phyloP scores from a whole-genome alignment of 2,888 invertebrate species.

The Ochropleura leucogaster region DNA sequence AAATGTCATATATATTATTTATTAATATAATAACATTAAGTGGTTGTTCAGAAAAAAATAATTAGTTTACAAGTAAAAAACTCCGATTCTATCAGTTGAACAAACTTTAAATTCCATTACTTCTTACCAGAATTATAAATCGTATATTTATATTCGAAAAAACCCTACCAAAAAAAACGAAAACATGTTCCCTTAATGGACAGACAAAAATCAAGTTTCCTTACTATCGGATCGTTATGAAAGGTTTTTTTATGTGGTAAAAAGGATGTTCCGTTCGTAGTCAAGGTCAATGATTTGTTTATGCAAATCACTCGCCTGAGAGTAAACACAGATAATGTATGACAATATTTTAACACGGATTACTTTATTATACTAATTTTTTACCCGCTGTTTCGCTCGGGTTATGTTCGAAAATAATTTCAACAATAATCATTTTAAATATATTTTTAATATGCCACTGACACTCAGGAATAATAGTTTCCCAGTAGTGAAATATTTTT shows the following conservation, averaged over 20 bases:
- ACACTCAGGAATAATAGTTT: not conserved
- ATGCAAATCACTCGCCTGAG: slow-evolving; percentile 65
- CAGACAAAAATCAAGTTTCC: slow-evolving; percentile 41
- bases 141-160: slow-evolving; percentile 24
- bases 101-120: slow-evolving; percentile 15
- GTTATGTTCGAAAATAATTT: not conserved
- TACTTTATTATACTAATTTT: slow-evolving; percentile 15
- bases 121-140: slow-evolving; percentile 14
- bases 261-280: slow-evolving; percentile 58
- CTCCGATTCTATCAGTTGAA: slow-evolving; percentile 1
- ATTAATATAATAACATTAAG: not conserved
- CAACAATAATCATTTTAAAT: not conserved
- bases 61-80: not conserved
- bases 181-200: slow-evolving; percentile 47
- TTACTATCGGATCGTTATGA: slow-evolving; percentile 52
- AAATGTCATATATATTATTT: not conserved
- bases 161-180: slow-evolving; percentile 22
- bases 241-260: slow-evolving; percentile 52
- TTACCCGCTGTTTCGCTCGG: not conserved
- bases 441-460: no score
- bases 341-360: slow-evolving; percentile 57
- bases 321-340: slow-evolving; percentile 56
- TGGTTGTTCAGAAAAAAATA: not conserved
- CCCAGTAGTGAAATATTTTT: not conserved
- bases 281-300: slow-evolving; percentile 68